These are phyloP conservation scores for Epinephelus lanceolatus DNA, from an alignment of 2,113 vertebrate species.

Conservation along the genomic window DNA sequence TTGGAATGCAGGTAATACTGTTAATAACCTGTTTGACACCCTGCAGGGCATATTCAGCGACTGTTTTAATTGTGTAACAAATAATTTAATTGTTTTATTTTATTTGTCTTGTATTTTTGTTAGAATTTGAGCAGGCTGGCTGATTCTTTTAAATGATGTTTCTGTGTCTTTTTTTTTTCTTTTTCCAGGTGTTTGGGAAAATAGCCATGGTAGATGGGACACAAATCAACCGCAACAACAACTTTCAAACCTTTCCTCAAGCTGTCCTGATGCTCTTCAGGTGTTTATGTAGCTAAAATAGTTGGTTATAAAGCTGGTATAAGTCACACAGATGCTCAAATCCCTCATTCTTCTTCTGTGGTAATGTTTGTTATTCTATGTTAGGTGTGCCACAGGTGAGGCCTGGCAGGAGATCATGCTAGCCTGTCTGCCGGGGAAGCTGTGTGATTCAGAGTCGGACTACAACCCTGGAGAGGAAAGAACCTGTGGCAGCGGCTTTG, in stretches of 20 bases:
- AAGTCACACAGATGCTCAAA: background rate
- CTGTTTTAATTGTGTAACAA: background rate
- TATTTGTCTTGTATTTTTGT: background rate
- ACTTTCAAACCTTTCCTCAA: slow-evolving; percentile 98
- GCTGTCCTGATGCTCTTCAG: slow-evolving; percentile 97
- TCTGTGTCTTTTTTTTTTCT: background rate
- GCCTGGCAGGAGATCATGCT: slow-evolving; percentile 99
- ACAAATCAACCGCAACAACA: slow-evolving; percentile 99
- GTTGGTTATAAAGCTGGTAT: background rate
- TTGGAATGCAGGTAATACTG: slow-evolving; percentile 95
- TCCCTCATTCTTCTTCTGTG: background rate
- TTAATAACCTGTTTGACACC: background rate
- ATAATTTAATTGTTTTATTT: background rate
- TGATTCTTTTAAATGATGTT: background rate
- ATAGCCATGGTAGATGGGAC: slow-evolving; percentile 97
- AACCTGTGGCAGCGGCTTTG: slow-evolving; percentile 95
- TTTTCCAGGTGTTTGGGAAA: slow-evolving; percentile 94
- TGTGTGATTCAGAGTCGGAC: slow-evolving; percentile 94
- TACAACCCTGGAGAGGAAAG: slow-evolving; percentile 92
- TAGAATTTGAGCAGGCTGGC: background rate
- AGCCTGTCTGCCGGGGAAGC: slow-evolving; percentile 94
- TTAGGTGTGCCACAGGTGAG: slow-evolving; percentile 97
- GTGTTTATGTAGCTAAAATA: slow-evolving; percentile 73
- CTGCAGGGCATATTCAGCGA: background rate
- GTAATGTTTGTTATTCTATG: background rate